Evolutionary conservation across 2,888 invertebrate species (phyloP), one percentile per base, ranked within the genome.

Genomic region (Ischnura elegans): DNA sequence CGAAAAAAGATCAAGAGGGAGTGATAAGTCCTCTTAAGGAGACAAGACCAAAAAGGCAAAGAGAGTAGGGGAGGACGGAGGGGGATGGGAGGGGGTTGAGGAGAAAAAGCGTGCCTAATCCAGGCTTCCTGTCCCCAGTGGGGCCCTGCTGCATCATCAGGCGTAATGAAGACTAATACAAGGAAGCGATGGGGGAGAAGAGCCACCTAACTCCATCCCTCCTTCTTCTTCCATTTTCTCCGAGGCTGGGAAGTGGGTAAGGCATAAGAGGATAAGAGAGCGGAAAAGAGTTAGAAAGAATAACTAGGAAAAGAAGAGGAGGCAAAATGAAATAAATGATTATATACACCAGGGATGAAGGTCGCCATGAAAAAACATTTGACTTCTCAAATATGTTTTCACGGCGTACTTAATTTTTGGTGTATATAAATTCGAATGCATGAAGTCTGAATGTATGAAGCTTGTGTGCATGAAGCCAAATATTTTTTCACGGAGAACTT

Each of bases 141-240:
- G 87, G 87, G 87, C 87, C 51, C 47, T 87, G 87, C 87, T 87
- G 87, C 87, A 87, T 87, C 87, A 87, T 87, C 87, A 61, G 87
- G 55, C 55, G 87, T 87, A 87, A 87, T 87, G 87, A 87, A 87
- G 87, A 87, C 87, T 87, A 87, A 87, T 55, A 87, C 87, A 55
- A 55, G 87, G 61, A 61, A 61, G 61, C 61, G 61, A 87, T 25
- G 87, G 47, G 87, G 43, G 47, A 87, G 10, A 51, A 36, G 87
- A 87, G 42, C 19, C 3, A 19, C 61, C n/a, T 61, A n/a, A 25
- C 61, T 61, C n/a, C n/a, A 25, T 61, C n/a, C 21, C 3, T 19
- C 19, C 13, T 19, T 51, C 51, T 51, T 51, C 13, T 5, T 8
- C 8, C 5, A 5, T 13, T 5, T 5, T 5, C 8, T 19, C 0